Evolutionary conservation across 2,113 vertebrate species (phyloP), one percentile per base, ranked within the genome.

Genomic region (Glaucomys volans): DNA sequence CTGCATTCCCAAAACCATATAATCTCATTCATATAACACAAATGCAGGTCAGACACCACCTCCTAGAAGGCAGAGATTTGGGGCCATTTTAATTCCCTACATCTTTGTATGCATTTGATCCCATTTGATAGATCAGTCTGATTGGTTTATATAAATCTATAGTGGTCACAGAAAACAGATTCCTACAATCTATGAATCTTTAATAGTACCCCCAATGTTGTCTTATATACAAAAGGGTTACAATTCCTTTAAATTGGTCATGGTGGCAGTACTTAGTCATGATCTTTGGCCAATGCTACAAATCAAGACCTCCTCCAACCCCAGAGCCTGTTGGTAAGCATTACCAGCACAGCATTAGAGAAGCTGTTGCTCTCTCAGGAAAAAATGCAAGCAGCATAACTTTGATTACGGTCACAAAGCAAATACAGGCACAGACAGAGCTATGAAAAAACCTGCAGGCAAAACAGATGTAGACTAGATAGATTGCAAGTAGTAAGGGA

Each of bases 391-490:
- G n/a, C 77, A 88, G 72, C 6, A 1, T 64, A 52, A 80, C 40
- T 87, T 90, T 69, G 85, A 92, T 92, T 92, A 88, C n/a, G 90
- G 76, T 76, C 50, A n/a, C 92, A 88, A n/a, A 80, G 66, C 80
- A 96, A 96, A 94, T 50, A 82, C 16, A 90, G 59, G 24, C n/a
- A 47, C 40, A 69, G 35, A 77, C 62, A 52, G 28, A 88, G 76
- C 77, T 88, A 42, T 37, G 50, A 32, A 57, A 26, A 77, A 77
- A 5, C 44, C 82, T 90, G 2, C 42, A 10, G 59, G 64, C 59
- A 83, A 94, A 76, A 87, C 47, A 54, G 20, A 74, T 22, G 35
- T 35, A 71, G 47, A 62, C 22, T 20, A 84, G 59, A 62, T 17
- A 87, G 64, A 47, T 5, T 44, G 59, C 26, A 32, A 69, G 11